These are phyloP conservation scores for Tolypeutes matacus DNA, from an alignment of 2,797 vertebrate genomes.

Conservation along the genomic window DNA sequence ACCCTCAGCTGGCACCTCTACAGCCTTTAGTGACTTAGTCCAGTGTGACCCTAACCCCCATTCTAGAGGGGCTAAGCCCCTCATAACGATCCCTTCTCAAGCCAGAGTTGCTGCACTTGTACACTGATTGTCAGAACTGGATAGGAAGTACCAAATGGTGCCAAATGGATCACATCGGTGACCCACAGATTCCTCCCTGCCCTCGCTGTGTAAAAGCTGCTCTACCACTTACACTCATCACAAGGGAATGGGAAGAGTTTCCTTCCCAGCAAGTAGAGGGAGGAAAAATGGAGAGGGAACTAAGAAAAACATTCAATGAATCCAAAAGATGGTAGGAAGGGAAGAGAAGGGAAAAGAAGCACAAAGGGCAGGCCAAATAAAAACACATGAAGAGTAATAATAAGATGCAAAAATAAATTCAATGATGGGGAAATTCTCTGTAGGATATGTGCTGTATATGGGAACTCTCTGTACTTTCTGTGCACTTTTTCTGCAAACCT, in stretches of 20 bases:
- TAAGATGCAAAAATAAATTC: too few species aligned
- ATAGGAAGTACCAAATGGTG: not conserved
- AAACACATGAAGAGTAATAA: not conserved
- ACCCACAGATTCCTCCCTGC: rapidly evolving
- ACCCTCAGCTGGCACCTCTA: not conserved
- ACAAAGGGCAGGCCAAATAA: not conserved
- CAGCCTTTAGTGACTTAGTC: not conserved
- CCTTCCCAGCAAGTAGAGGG: not conserved
- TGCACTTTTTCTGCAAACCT: too few species aligned
- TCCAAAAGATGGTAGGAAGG: not conserved
- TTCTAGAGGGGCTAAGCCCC: not conserved
- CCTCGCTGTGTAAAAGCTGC: not conserved
- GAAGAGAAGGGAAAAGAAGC: not conserved
- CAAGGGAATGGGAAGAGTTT: not conserved
- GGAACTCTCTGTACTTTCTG: too few species aligned
- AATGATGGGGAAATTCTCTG: too few species aligned
- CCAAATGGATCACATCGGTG: not conserved
- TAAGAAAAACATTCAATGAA: not conserved
- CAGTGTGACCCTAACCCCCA: not conserved
- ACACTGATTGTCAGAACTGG: not conserved
- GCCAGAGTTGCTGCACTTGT: rapidly evolving
- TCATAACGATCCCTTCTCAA: not conserved
- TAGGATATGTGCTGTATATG: too few species aligned
- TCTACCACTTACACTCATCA: not conserved
- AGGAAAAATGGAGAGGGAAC: not conserved